These are phyloP conservation scores for Camelus dromedarius DNA, from an alignment of 2,113 vertebrate genomes.

Conservation along the genomic window DNA sequence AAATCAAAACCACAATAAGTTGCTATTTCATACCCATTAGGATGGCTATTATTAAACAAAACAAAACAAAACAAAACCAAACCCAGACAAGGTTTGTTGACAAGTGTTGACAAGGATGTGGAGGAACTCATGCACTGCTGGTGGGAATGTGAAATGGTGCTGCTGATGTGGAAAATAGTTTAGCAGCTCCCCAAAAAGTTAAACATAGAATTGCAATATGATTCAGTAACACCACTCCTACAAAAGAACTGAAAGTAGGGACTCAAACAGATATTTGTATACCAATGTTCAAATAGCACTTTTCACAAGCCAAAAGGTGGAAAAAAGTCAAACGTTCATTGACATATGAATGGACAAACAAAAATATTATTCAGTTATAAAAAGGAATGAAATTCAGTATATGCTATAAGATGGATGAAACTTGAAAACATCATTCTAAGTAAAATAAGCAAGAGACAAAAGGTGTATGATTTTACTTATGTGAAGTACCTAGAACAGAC, in stretches of 20 bases:
- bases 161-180: neutral
- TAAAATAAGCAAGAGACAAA: constrained; percentile 34
- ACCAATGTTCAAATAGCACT: neutral
- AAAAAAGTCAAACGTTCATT: neutral
- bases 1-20: neutral
- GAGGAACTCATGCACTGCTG: neutral
- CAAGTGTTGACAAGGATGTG: neutral
- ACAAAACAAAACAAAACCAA: neutral
- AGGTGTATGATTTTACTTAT: neutral
- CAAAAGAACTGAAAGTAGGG: neutral
- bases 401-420: neutral
- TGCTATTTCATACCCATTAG: neutral
- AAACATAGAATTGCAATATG: neutral
- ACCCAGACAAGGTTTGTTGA: neutral
- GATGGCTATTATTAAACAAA: neutral
- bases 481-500: constrained; percentile 11
- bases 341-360: neutral
- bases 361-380: constrained; percentile 1
- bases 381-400: neutral
- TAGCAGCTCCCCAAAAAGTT: neutral
- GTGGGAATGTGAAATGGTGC: neutral
- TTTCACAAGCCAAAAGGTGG: neutral
- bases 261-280: neutral
- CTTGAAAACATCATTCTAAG: neutral
- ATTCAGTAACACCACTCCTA: neutral